Evolutionary conservation across 2,888 invertebrate genomes (phyloP), one percentile per base, ranked within the genome.

Genomic region (Anoplius nigerrimus): DNA sequence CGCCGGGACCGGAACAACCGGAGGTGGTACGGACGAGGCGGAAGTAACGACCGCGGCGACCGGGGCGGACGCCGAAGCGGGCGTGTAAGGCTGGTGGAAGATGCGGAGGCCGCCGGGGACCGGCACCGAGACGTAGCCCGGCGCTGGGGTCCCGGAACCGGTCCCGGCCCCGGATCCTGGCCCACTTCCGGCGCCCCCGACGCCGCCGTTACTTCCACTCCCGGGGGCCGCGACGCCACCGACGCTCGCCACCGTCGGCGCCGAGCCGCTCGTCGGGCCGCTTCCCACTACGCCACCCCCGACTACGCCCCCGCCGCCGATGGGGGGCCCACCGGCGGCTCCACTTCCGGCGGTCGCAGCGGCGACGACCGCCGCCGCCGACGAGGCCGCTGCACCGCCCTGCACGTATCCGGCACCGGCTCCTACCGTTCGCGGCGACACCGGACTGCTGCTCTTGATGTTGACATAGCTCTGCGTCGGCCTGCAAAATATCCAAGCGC

Each of bases 91-190:
- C 71, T 88, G 88, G 79, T 88, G 88, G 16, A 87, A 87, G 81
- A 87, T 88, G 61, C 88, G 85, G 43, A 88, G 82, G 60, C 85
- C 84, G 56, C 84, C 73, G 88, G 90, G 82, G 90, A 92, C 73
- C 85, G 90, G 63, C 89, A 91, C 83, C 87, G 91, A 54, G 88
- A 79, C 79, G 68, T 79, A 79, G 24, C 76, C 76, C 46, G 18
- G 48, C n/a, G 52, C 22, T 16, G 52, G 20, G 18, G 20, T 27
- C 51, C 45, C 43, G 55, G 59, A 22, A 5, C 52, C 52, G 16
- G 18, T 24, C 15, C 51, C 16, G 8, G 16, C 57, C 15, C 52
- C 42, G n/a, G 27, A 34, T 15, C 27, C 27, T 2, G 16, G 8
- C 2, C 59, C 46, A 15, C 59, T 48, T n/a, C 15, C 22, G 34